These are phyloP conservation scores for Tragulus kanchil DNA, from an alignment of 2,113 vertebrate species.

Conservation along the genomic window DNA sequence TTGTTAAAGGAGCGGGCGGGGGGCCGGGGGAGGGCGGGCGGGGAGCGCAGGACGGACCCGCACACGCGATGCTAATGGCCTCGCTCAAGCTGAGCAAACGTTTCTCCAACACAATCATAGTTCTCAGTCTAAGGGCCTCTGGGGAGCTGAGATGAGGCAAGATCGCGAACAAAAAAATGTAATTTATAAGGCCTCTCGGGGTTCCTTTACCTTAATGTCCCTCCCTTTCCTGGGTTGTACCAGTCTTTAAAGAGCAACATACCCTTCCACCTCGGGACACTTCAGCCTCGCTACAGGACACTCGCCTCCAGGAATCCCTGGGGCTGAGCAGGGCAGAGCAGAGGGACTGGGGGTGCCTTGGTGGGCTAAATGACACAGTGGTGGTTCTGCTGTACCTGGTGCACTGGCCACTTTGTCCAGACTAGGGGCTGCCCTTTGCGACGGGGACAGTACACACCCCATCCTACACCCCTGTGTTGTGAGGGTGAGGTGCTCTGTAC, in stretches of 20 bases:
- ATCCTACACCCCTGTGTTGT: too few relatives aligned
- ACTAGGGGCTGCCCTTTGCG: neutral
- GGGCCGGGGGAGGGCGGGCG: constrained; percentile 49
- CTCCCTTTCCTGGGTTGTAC: neutral
- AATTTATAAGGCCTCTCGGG: constrained; percentile 92
- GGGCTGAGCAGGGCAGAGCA: neutral
- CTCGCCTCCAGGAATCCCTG: neutral
- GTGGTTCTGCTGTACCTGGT: neutral
- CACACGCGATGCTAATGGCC: constrained; percentile 91
- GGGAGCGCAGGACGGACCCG: constrained; percentile 80
- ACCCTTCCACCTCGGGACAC: neutral
- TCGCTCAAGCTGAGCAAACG: constrained; percentile 93
- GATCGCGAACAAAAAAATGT: constrained; percentile 93
- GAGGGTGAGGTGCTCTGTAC: neutral
- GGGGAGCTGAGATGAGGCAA: constrained; percentile 94
- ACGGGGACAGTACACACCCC: neutral
- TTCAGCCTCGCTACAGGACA: neutral
- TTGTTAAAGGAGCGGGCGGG: constrained; percentile 81
- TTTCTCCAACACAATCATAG: constrained; percentile 93
- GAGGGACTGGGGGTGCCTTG: neutral
- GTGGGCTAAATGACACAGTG: neutral
- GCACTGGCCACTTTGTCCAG: neutral
- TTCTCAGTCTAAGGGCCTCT: constrained; percentile 92
- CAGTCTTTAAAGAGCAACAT: neutral
- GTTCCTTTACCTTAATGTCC: neutral